Percentiles rank a stretch among this genome's conserved stretches.
Conservation (phyloP, 2,797 vertebrate genomes). For the Gallirallus australis region DNA sequence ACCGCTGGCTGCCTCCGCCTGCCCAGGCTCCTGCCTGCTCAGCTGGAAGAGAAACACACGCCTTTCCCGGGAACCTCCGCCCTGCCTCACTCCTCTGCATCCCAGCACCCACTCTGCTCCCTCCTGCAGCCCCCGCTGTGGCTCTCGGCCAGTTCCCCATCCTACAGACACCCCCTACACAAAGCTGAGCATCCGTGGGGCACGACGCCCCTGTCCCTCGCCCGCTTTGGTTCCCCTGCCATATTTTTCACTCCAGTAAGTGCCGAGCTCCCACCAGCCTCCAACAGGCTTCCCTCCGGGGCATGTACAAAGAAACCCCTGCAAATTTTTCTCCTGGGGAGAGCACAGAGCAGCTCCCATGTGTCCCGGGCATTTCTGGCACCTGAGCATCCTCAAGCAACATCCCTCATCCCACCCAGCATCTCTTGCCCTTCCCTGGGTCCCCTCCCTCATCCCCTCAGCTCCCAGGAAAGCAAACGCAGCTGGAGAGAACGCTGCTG, state of each 20-base stretch:
- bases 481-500: conserved; percentile 4
- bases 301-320: not conserved
- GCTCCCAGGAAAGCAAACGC: not conserved
- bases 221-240: not conserved
- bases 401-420: not conserved
- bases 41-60: not conserved
- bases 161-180: not conserved
- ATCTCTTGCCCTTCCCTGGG: not conserved
- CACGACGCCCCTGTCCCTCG: accelerated
- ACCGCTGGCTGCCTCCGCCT: not conserved
- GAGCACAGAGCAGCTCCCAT: not conserved
- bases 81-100: not conserved
- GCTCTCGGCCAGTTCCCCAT: not conserved
- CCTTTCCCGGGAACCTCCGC: not conserved
- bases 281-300: not conserved
- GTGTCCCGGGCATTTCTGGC: not conserved
- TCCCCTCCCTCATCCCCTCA: not conserved
- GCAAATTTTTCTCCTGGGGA: not conserved
- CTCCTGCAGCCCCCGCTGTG: not conserved
- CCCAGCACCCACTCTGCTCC: not conserved
- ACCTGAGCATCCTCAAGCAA: not conserved
- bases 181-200: not conserved
- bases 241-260: not conserved
- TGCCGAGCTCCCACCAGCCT: not conserved
- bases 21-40: conserved; percentile 17